These are phyloP conservation scores for Thamnaconus septentrionalis DNA, from an alignment of 2,113 vertebrate genomes.

Conservation along the genomic window DNA sequence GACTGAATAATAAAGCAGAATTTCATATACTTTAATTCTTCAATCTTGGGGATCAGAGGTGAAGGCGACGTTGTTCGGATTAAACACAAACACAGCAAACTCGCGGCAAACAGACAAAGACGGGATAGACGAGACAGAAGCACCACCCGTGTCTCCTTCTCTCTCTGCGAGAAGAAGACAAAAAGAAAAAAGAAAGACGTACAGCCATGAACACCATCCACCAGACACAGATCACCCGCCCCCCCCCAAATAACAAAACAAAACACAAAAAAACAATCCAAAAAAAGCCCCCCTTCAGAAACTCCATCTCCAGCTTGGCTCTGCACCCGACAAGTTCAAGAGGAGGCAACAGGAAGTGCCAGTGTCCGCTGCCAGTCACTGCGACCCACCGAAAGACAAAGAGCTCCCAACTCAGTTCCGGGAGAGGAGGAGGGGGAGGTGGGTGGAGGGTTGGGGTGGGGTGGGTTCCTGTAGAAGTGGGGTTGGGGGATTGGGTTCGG, in stretches of 20 bases:
- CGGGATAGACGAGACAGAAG: too few relatives aligned
- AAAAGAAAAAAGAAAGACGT: not conserved
- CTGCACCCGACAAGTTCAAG: constrained; percentile 21
- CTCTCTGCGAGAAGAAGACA: not conserved
- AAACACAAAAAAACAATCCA: too few relatives aligned
- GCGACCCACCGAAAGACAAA: constrained; percentile 40
- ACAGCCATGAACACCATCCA: constrained; percentile 20
- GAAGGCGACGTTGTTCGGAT: too few relatives aligned
- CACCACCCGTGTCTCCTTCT: too few relatives aligned
- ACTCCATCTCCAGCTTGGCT: constrained; percentile 42
- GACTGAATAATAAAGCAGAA: too few relatives aligned
- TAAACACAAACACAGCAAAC: too few relatives aligned
- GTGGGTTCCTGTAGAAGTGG: constrained; percentile 39
- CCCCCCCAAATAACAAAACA: too few relatives aligned
- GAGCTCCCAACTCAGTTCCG: constrained; percentile 29
- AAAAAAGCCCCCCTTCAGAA: constrained; percentile 17
- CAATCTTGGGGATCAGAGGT: too few relatives aligned
- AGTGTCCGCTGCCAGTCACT: constrained; percentile 33
- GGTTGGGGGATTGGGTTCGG: not conserved
- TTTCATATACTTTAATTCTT: too few relatives aligned
- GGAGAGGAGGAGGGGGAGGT: not conserved
- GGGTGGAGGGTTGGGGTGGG: not conserved
- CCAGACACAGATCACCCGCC: constrained; percentile 13
- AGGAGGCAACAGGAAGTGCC: constrained; percentile 25
- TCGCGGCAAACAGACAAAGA: too few relatives aligned